Conservation (phyloP, 2,888 invertebrate species). For the Eretmocerus hayati region DNA sequence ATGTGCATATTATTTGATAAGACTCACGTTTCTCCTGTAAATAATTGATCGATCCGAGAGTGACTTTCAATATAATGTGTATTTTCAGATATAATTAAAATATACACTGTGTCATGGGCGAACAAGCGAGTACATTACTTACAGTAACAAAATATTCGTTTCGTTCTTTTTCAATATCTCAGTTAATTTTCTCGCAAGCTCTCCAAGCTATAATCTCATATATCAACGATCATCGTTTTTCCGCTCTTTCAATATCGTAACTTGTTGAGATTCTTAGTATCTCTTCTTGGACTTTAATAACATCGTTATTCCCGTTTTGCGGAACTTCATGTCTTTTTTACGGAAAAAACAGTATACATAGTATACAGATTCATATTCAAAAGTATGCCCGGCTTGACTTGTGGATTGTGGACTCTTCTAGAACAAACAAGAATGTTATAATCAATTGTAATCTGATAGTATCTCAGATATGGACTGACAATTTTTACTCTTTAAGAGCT, state of each 20-base stretch:
- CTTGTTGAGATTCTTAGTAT: constrained; percentile 17
- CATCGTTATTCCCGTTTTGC: no score
- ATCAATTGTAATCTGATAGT: no score
- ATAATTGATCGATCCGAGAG: no score
- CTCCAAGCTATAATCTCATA: no score
- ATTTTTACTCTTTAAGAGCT: no score
- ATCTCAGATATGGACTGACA: no score
- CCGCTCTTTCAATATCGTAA: constrained; percentile 15
- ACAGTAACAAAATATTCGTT: constrained; percentile 46
- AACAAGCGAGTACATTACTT: constrained; percentile 46
- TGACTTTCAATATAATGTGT: constrained; percentile 33
- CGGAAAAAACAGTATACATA: constrained; percentile 44
- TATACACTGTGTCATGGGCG: constrained; percentile 48
- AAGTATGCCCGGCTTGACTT: constrained; percentile 38
- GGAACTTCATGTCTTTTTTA: no score
- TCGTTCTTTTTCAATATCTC: constrained; percentile 11
- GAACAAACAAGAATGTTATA: no score
- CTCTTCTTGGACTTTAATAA: constrained; percentile 12
- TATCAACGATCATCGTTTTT: no score
- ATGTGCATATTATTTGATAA: no score
- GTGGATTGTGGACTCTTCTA: no score
- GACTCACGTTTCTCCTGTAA: no score
- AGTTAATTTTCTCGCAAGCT: constrained; percentile 14
- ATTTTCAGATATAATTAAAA: constrained; percentile 46
- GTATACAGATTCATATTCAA: constrained; percentile 43